phyloP scores from a whole-genome alignment of 23 tunicate species.

The Ascidia mentula region DNA sequence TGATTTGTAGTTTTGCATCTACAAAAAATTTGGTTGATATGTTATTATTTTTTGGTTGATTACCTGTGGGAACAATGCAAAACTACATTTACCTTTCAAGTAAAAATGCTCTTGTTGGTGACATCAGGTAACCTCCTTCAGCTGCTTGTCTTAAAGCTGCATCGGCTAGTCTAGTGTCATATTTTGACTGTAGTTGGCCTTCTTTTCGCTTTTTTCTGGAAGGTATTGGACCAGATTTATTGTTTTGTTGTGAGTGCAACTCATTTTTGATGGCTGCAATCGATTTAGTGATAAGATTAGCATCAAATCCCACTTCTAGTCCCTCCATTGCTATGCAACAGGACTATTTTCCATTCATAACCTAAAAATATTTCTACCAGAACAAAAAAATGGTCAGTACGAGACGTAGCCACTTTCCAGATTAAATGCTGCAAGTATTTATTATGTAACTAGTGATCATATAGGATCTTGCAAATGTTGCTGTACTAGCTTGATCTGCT shows the following conservation, averaged over 20 bases:
- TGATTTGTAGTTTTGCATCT: conserved; percentile 52
- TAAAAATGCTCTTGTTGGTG: conserved; percentile 72
- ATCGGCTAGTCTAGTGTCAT: conserved; percentile 51
- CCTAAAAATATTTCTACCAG: no score
- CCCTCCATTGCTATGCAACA: neutral
- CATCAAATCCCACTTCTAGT: neutral
- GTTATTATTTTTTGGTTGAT: neutral
- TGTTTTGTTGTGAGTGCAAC: conserved; percentile 7
- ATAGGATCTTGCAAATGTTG: no score
- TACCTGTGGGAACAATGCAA: neutral
- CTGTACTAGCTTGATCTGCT: no score
- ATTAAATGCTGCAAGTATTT: no score
- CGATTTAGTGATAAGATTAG: neutral
- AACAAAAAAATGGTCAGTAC: no score
- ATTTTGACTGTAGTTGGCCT: conserved; percentile 28
- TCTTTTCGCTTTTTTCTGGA: conserved; percentile 47
- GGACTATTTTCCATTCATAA: no score
- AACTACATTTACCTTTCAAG: conserved; percentile 32
- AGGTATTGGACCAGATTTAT: neutral
- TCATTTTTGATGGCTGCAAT: neutral
- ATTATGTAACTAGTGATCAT: no score
- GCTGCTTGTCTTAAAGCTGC: conserved; percentile 87
- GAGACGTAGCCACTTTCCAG: no score
- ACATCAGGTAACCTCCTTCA: conserved; percentile 75
- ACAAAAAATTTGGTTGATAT: neutral